phyloP scores from a whole-genome alignment of 1,140 invertebrate species.

The Ladona fulva region DNA sequence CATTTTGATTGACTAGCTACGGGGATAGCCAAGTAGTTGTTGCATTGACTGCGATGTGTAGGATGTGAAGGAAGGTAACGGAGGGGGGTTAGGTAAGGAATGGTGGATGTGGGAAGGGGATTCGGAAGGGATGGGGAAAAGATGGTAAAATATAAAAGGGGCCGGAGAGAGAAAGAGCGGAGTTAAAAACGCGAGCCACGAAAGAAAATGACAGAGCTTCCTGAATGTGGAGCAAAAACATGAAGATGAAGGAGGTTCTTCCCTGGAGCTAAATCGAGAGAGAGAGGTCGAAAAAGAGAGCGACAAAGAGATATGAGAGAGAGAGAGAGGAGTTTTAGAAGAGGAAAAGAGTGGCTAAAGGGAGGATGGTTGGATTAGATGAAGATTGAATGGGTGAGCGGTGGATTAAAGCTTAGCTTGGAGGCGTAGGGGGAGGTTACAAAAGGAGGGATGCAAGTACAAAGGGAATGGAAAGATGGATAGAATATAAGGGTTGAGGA shows the following conservation, averaged over 20 bases:
- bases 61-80: background rate
- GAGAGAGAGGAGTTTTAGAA: background rate
- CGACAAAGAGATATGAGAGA: background rate
- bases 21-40: background rate
- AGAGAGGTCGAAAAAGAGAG: background rate
- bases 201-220: slow-evolving; percentile 6
- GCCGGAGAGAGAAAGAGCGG: background rate
- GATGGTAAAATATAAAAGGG: too few relatives aligned
- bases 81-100: background rate
- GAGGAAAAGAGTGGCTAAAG: background rate
- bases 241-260: background rate
- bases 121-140: background rate
- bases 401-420: background rate
- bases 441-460: background rate
- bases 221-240: slow-evolving; percentile 5
- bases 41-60: background rate
- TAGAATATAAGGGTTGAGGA: background rate
- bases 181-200: background rate
- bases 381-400: background rate
- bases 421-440: background rate
- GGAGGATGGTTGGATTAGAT: slow-evolving; percentile 6
- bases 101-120: background rate
- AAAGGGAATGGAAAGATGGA: background rate
- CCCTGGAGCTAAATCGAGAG: background rate
- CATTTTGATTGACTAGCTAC: slow-evolving; percentile 2